Base-by-base conservation (phyloP, 2,888 invertebrate species). In the Agriopis leucophaearia region DNA sequence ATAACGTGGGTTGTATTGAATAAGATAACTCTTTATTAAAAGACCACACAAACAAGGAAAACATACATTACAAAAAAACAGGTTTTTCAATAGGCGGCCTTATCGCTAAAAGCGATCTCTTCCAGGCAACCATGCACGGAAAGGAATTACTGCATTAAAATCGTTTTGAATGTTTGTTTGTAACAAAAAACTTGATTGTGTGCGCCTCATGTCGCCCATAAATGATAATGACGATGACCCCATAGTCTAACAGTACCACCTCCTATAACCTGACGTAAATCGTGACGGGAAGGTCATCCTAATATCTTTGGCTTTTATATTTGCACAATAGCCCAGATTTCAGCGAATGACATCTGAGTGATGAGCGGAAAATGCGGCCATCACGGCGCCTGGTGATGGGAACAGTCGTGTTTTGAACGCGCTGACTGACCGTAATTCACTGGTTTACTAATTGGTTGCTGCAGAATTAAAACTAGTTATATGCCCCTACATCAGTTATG, bases 281-380 rank as follows among this genome's bases (percentile, higher is more conserved):
- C 57, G 40, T 51, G 45, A 56, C 27, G 45, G n/a, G 58, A 56
- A 70, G 74, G 69, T 71, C 73, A 54, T 7, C 51, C 61, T 66
- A 44, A 8, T 54, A 45, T 65, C 27, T 27, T 13, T 35, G 45
- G 63, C 52, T 45, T 66, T 50, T 58, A 68, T 60, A 64, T 76
- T 74, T 72, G 73, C 75, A 73, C 75, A 76, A 73, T 73, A 58
- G 66, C 48, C 56, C 66, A 57, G 54, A 63, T 55, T 67, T 59
- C 63, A 60, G 54, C 64, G 15, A 52, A 52, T 75, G 79, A 78
- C 78, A 74, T 55, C 57, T 74, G 76, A 79, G 68, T 78, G 79
- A 79, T 74, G 74, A 36, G 70, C 76, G 74, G 73, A 75, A 77
- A 74, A 76, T 70, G 61, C 48, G 74, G 67, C 62, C 70, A 64